phyloP scores from a whole-genome alignment of 2,888 invertebrate genomes.

The Harpalus rubripes region DNA sequence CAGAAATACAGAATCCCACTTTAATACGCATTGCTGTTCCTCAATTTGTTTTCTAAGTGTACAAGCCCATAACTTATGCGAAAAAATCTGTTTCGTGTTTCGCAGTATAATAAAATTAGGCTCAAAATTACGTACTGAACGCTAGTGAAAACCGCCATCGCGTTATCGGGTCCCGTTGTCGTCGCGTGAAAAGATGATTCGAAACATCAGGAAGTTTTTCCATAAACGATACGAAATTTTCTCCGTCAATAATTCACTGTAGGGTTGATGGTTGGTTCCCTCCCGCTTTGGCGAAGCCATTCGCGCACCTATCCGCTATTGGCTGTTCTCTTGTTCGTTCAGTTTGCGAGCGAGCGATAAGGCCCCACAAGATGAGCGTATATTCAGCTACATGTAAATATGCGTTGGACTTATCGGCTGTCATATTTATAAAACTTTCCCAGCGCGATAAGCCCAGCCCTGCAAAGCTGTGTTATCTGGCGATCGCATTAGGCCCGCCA shows the following conservation, averaged over 20 bases:
- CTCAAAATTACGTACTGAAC: not conserved
- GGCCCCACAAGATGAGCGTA: slow-evolving; percentile 54
- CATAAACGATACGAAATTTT: slow-evolving; percentile 61
- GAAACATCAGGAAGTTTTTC: slow-evolving; percentile 59
- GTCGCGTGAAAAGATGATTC: slow-evolving; percentile 51
- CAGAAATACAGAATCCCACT: too few relatives aligned
- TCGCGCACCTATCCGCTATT: slow-evolving; percentile 53
- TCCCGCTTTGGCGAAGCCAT: slow-evolving; percentile 22
- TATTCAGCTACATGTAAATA: slow-evolving; percentile 60
- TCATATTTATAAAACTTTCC: slow-evolving; percentile 66
- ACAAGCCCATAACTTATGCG: too few relatives aligned
- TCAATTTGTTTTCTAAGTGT: too few relatives aligned
- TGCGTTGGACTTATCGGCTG: slow-evolving; percentile 63
- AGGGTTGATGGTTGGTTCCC: slow-evolving; percentile 32
- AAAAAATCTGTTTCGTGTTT: not conserved
- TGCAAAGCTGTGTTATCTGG: slow-evolving; percentile 54
- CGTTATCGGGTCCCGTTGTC: slow-evolving; percentile 25
- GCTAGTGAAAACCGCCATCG: not conserved
- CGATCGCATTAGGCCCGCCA: slow-evolving; percentile 59
- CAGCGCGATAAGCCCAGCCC: slow-evolving; percentile 57
- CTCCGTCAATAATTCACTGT: slow-evolving; percentile 55
- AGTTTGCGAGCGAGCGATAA: slow-evolving; percentile 46
- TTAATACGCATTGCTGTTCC: too few relatives aligned
- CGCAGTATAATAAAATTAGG: slow-evolving; percentile 4
- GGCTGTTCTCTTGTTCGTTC: slow-evolving; percentile 59